A percentile compares a stretch with the other conserved stretches of the same genome.
Conservation (phyloP, 2,113 vertebrate genomes). For the Chloebia gouldiae region DNA sequence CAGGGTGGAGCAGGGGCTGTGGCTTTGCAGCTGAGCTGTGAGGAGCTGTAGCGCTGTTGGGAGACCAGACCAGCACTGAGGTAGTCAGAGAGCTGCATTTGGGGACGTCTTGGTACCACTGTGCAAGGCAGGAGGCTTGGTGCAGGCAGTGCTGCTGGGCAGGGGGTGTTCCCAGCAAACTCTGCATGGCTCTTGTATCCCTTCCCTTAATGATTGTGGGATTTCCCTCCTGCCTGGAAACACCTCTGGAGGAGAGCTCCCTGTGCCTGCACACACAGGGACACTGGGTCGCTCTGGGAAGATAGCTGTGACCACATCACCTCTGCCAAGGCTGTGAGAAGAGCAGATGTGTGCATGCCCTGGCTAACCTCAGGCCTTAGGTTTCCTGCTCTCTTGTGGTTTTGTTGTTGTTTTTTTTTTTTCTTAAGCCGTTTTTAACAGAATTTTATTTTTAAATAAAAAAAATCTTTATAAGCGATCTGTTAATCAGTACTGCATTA, state of each 20-base stretch:
- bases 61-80: neutral
- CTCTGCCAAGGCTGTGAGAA: conserved; percentile 54
- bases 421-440: conserved; percentile 68
- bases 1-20: neutral
- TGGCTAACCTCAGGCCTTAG: conserved; percentile 59
- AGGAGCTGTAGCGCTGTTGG: neutral
- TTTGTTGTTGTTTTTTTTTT: neutral
- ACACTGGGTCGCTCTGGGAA: neutral
- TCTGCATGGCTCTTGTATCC: neutral
- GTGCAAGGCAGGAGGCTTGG: neutral
- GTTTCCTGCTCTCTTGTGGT: conserved; percentile 6
- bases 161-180: neutral
- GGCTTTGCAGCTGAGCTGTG: neutral
- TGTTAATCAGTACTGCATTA: conserved; percentile 70
- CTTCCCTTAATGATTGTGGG: neutral
- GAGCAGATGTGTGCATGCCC: neutral
- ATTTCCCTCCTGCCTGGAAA: neutral
- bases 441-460: conserved; percentile 78
- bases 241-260: neutral
- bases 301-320: neutral
- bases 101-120: neutral
- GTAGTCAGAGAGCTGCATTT: neutral
- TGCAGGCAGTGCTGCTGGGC: neutral
- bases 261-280: neutral
- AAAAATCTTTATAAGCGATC: conserved; percentile 62